Conservation (phyloP, 2,113 vertebrate species). For the Tympanuchus pallidicinctus region DNA sequence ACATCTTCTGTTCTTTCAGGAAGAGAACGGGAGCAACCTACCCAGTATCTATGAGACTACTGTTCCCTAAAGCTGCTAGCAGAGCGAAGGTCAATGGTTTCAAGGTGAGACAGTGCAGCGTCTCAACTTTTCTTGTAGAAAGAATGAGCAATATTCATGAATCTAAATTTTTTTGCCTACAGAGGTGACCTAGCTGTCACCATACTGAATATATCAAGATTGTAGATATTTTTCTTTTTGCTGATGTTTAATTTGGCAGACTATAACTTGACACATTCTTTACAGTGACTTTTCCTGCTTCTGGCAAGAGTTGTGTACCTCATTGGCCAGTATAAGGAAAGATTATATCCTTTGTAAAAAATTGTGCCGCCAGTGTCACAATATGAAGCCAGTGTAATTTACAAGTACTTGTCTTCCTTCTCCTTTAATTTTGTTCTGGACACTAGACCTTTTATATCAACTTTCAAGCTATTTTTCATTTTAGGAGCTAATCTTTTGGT, state of each 20-base stretch:
- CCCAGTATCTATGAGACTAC: neutral
- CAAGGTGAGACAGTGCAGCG: neutral
- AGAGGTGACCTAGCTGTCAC: neutral
- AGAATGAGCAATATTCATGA: neutral
- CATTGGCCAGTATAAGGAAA: neutral
- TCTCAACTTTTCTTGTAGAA: neutral
- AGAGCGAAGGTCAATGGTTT: neutral
- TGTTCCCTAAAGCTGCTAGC: neutral
- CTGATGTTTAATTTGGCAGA: slow-evolving; percentile 13
- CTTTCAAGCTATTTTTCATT: slow-evolving; percentile 50
- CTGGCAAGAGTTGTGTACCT: neutral
- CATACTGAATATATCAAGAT: neutral
- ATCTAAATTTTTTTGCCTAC: neutral
- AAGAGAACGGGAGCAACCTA: neutral
- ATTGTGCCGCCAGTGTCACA: neutral
- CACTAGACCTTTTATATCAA: slow-evolving; percentile 44
- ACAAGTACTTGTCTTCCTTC: slow-evolving; percentile 21
- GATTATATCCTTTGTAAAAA: slow-evolving; percentile 17
- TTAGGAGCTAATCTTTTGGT: slow-evolving; percentile 48
- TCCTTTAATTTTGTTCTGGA: slow-evolving; percentile 24
- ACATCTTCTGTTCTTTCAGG: neutral
- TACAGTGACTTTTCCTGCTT: neutral
- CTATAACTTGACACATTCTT: neutral
- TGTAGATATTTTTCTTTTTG: neutral
- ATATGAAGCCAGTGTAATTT: slow-evolving; percentile 45